Evolutionary conservation across 2,888 invertebrate genomes (phyloP).

Genomic region (Rhimphoctona megacephalus): DNA sequence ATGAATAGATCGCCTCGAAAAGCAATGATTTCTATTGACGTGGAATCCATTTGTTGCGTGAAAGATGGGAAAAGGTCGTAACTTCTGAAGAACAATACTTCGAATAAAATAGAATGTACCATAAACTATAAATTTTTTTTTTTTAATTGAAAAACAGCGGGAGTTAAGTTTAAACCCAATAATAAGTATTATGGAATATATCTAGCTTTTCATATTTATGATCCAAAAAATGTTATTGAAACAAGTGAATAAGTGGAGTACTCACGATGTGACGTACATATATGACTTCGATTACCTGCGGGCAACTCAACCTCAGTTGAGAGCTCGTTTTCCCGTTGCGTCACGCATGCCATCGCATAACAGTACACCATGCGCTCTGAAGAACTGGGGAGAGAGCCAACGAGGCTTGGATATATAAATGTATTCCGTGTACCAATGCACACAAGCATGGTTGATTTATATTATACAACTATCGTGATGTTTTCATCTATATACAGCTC

Average conservation of each 20-base stretch:
- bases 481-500: neutral
- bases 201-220: neutral
- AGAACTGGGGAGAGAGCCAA: conserved; percentile 31
- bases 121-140: too few species aligned
- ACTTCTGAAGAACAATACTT: too few species aligned
- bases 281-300: conserved; percentile 66
- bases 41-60: too few species aligned
- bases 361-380: conserved; percentile 78
- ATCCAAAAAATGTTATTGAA: neutral
- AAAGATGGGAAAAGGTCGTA: too few species aligned
- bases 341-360: conserved; percentile 82
- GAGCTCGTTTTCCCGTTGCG: conserved; percentile 80
- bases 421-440: neutral
- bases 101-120: too few species aligned
- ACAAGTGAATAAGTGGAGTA: conserved; percentile 9
- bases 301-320: conserved; percentile 74
- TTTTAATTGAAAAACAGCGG: too few species aligned
- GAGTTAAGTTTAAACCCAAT: too few species aligned
- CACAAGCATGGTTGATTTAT: neutral
- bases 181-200: neutral
- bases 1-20: too few species aligned
- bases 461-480: conserved; percentile 7
- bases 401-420: conserved; percentile 22
- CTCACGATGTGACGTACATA: conserved; percentile 35
- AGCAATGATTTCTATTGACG: too few species aligned